Base-by-base conservation (phyloP, 37 sponge, comb jelly and placozoan species). In the Tethya wilhelma region DNA sequence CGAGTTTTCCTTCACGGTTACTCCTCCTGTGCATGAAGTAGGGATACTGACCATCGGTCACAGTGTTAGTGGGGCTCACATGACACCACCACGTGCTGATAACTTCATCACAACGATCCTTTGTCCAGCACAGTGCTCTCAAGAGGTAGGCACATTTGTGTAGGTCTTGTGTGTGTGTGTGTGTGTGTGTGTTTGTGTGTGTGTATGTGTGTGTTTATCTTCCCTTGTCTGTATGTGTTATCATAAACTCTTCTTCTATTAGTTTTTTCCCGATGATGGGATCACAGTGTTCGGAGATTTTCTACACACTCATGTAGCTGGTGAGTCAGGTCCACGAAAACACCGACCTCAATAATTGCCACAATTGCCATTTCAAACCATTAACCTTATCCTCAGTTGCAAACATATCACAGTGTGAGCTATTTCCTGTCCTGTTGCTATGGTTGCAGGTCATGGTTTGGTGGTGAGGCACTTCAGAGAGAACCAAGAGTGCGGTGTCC, bases 231-330 rank as follows among this genome's bases (percentile, higher is more conserved):
- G 28, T 33, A 4, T 59, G 12, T 29, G 28, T 23, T 12, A 5
- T 66, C 28, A 6, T 38, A 38, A 36, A 36, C 37, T 55, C 12
- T n/a, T n/a, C n/a, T n/a, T n/a, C n/a, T n/a, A n/a, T 5, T 32
- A 86, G 79, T 45, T 41, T 63, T 19, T 78, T 17, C 79, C 86
- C 39, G 34, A 34, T 28, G 72, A 19, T 38, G 86, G 86, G 29
- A 72, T 86, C 12, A 30, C 57, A 19, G 33, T 86, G 7, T 86
- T 86, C 78, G 86, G 59, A 6, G 78, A 78, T 43, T 41, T 59
- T 1, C 56, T 86, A 0, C 86, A 86, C 62, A 84, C 85, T 36
- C 85, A 84, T 68, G n/a, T 75, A 33, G 85, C 77, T 49, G 85
- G 85, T 84, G 22, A 38, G 63, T 3, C 9, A 14, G 28, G 26